These are phyloP conservation scores for Lamprotornis superbus DNA, from an alignment of 2,113 vertebrate genomes.

Conservation along the genomic window DNA sequence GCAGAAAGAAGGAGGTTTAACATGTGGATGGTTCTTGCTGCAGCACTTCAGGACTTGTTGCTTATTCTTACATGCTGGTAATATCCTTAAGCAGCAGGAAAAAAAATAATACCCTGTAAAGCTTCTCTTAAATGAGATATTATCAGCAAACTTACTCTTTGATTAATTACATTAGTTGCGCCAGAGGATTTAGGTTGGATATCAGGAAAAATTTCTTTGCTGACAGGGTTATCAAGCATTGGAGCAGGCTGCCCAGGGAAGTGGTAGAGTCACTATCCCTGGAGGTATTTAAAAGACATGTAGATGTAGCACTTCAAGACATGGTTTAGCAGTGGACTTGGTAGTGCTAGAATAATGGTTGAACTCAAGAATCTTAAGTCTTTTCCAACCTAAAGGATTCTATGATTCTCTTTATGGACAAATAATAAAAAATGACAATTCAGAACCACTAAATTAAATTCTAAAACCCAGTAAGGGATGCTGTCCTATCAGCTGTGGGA, in stretches of 20 bases:
- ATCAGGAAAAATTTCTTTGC: neutral
- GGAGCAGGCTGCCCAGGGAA: neutral
- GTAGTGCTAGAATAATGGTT: neutral
- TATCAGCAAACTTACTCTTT: neutral
- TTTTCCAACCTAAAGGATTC: neutral
- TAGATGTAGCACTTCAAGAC: neutral
- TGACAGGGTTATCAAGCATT: neutral
- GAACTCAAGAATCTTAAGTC: neutral
- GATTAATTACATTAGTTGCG: neutral
- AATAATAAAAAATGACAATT: fast-evolving
- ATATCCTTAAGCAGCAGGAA: neutral
- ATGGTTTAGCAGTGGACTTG: neutral
- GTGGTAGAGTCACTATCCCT: neutral
- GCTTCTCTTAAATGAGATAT: neutral
- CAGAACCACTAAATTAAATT: neutral
- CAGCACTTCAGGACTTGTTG: neutral
- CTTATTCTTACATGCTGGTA: neutral
- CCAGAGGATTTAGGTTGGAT: neutral
- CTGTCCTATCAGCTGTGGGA: neutral
- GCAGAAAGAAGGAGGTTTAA: neutral
- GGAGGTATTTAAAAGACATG: neutral
- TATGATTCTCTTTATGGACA: neutral
- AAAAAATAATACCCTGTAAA: neutral
- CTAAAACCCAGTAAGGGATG: neutral
- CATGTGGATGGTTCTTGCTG: neutral